Base-by-base conservation (phyloP, 2,888 invertebrate species). In the Tanaodytes sp. region DNA sequence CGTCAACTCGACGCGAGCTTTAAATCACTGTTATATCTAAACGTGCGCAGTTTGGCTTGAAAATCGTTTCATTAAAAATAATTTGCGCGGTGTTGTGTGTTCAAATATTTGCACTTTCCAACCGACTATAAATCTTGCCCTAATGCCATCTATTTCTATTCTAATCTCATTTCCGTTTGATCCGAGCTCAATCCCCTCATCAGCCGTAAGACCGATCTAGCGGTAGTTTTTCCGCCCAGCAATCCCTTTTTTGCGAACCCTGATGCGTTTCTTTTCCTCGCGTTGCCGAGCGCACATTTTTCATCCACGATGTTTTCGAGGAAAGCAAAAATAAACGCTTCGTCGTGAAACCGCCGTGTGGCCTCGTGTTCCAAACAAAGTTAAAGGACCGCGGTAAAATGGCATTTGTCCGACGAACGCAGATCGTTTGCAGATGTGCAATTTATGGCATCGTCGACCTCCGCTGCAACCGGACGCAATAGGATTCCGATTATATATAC, bases 161-260 rank as follows among this genome's bases (percentile, higher is more conserved):
- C 48, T 58, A 58, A 39, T 58, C 30, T 48, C 20, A 58, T 58
- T 49, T 59, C 42, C 30, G 23, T 51, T 59, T 51, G 37, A 58
- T 58, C 48, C 58, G 12, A 19, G 27, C 9, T 15, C 18, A 51
- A 61, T 61, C 51, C 61, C 36, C 49, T 61, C 57, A 57, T 57
- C 55, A 55, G 37, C 8, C 16, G 27, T 16, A 43, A 23, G 54
- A 37, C 40, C 33, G 42, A 64, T 43, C 49, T 57, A 18, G 23
- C 20, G 18, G 9, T 42, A 27, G 42, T 64, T 55, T 63, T 43
- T 55, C 55, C 1, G 48, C 33, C 36, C 9, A 23, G 14, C 15
- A 43, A 43, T 51, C 16, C 23, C 49, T 42, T 42, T 59, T 33
- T 31, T 42, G 23, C 33, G 48, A 42, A 42, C 49, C 16, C 16